These are phyloP conservation scores for Phrynocephalus forsythii DNA, from an alignment of 2,797 vertebrate species.

Conservation along the genomic window DNA sequence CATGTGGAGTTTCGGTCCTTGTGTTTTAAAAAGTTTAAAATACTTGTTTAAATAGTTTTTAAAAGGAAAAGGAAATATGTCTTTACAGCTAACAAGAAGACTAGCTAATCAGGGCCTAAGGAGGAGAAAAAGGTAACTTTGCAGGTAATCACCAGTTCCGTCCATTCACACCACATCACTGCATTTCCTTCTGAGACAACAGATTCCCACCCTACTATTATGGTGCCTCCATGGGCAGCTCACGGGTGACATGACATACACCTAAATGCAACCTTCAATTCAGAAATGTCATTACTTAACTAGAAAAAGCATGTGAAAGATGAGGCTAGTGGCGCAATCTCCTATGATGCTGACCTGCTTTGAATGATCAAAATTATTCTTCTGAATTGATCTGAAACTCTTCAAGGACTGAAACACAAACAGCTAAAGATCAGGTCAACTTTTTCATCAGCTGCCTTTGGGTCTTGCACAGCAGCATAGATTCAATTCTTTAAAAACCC, in stretches of 20 bases:
- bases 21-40: not conserved
- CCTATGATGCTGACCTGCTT: not conserved
- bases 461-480: not conserved
- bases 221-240: not conserved
- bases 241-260: not conserved
- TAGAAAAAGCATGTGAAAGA: not conserved
- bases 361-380: not conserved
- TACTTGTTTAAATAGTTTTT: not conserved
- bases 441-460: not conserved
- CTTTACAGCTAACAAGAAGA: not conserved
- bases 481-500: not conserved
- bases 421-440: not conserved
- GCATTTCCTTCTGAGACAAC: too few species aligned
- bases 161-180: not conserved
- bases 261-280: not conserved
- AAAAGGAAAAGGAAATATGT: not conserved
- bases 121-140: not conserved
- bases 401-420: not conserved
- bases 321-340: not conserved
- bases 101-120: not conserved
- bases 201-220: not conserved
- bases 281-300: not conserved
- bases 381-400: not conserved
- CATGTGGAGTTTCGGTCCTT: not conserved
- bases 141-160: not conserved